Conservation (phyloP, 2,797 vertebrate genomes). For the Myiothlypis chrysogaster region DNA sequence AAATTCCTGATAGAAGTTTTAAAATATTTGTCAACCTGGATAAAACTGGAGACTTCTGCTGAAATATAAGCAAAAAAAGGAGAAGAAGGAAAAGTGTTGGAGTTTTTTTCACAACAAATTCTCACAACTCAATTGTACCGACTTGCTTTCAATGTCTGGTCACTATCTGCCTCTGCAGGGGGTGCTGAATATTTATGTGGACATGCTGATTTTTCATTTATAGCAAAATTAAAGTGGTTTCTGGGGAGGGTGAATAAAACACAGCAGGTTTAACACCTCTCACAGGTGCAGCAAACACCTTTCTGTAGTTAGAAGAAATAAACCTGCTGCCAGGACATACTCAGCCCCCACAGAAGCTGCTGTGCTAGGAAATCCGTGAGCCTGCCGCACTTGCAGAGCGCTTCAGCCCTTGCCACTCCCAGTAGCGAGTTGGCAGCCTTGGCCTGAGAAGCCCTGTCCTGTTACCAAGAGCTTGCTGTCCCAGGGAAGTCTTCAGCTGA, state of each 20-base stretch:
- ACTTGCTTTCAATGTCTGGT: not conserved
- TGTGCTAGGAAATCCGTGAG: accelerated
- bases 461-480: not conserved
- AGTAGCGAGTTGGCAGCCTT: not conserved
- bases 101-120: not conserved
- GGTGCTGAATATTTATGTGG: not conserved
- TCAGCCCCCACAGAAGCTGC: not conserved
- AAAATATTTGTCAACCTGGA: not conserved
- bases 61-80: not conserved
- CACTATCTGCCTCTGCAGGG: not conserved
- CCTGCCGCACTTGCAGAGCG: not conserved
- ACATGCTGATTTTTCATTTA: not conserved
- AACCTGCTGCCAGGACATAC: not conserved
- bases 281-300: not conserved
- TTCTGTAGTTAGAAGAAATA: not conserved
- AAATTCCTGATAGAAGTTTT: not conserved
- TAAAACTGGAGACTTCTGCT: not conserved
- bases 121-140: not conserved
- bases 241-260: not conserved
- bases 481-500: not conserved
- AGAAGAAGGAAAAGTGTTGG: not conserved
- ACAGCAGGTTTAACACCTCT: not conserved
- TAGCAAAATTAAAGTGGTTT: not conserved
- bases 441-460: not conserved
- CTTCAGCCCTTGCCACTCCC: not conserved